Conservation (phyloP, 2,888 invertebrate species). For the Hemaris fuciformis region DNA sequence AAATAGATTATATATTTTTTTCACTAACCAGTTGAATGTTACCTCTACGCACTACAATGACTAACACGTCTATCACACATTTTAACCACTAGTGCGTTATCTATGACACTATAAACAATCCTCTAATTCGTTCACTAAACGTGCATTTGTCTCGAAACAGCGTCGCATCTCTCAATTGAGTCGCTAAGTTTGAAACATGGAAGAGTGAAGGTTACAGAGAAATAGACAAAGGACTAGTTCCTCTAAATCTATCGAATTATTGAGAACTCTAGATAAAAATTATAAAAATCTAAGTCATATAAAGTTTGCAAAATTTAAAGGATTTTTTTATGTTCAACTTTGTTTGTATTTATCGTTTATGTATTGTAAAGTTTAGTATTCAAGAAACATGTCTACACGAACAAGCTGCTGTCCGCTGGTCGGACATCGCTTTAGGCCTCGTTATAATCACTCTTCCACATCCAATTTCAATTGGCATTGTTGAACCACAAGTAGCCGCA, state of each 20-base stretch:
- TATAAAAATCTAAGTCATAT: background rate
- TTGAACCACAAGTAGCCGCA: slow-evolving; percentile 68
- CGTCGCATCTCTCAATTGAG: slow-evolving; percentile 44
- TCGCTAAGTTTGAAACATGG: slow-evolving; percentile 72
- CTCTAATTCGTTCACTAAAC: slow-evolving; percentile 64
- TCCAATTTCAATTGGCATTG: slow-evolving; percentile 67
- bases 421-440: slow-evolving; percentile 14
- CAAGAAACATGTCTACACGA: slow-evolving; percentile 22
- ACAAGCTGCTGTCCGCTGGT: slow-evolving; percentile 27
- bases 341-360: slow-evolving; percentile 47
- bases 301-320: slow-evolving; percentile 5
- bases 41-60: slow-evolving; percentile 48
- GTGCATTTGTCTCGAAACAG: slow-evolving; percentile 64
- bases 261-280: slow-evolving; percentile 7
- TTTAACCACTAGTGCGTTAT: slow-evolving; percentile 64
- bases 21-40: slow-evolving; percentile 31
- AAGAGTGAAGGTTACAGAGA: slow-evolving; percentile 76
- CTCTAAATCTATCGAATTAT: slow-evolving; percentile 53
- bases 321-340: slow-evolving; percentile 15
- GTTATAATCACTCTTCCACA: slow-evolving; percentile 78
- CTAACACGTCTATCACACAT: slow-evolving; percentile 64
- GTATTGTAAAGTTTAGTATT: slow-evolving; percentile 18
- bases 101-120: slow-evolving; percentile 58
- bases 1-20: slow-evolving; percentile 5
- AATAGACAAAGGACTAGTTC: slow-evolving; percentile 55